Percentiles rank a stretch among this genome's conserved stretches.
Evolutionary conservation across 2,888 invertebrate species (phyloP).

Genomic region (Isoperla grammatica): DNA sequence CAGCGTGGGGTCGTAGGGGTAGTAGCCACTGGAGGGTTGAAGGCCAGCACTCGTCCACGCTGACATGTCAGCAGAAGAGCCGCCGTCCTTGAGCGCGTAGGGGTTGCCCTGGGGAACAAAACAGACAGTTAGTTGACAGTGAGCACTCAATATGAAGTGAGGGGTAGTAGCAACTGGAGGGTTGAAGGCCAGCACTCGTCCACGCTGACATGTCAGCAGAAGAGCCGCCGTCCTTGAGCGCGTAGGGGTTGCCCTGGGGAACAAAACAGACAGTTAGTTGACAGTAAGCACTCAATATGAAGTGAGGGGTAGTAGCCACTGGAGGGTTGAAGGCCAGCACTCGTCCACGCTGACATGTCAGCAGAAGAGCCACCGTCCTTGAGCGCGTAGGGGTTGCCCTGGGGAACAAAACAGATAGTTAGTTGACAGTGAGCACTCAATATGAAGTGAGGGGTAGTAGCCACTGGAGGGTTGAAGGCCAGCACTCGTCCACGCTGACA

Average conservation of each 20-base stretch:
- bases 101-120: conserved; percentile 75
- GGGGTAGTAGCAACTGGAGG: conserved; percentile 82
- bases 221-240: conserved; percentile 72
- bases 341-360: conserved; percentile 90
- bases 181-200: conserved; percentile 85
- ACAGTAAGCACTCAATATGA: too few relatives aligned
- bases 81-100: conserved; percentile 77
- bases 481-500: conserved; percentile 89
- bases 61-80: conserved; percentile 78
- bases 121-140: too few relatives aligned
- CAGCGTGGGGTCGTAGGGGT: conserved; percentile 88
- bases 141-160: conserved; percentile 40
- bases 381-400: conserved; percentile 87
- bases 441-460: conserved; percentile 90
- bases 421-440: too few relatives aligned
- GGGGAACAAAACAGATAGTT: conserved; percentile 52
- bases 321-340: conserved; percentile 82
- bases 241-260: conserved; percentile 86
- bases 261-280: too few relatives aligned
- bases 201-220: conserved; percentile 86
- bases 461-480: conserved; percentile 85
- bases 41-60: conserved; percentile 89
- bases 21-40: conserved; percentile 86
- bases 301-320: conserved; percentile 90
- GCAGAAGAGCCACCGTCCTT: conserved; percentile 74